Percentiles rank a stretch among this genome's conserved stretches.
These are phyloP conservation scores for Metridium senile DNA, from an alignment of 92 coral and sea anemone species.

Conservation along the genomic window DNA sequence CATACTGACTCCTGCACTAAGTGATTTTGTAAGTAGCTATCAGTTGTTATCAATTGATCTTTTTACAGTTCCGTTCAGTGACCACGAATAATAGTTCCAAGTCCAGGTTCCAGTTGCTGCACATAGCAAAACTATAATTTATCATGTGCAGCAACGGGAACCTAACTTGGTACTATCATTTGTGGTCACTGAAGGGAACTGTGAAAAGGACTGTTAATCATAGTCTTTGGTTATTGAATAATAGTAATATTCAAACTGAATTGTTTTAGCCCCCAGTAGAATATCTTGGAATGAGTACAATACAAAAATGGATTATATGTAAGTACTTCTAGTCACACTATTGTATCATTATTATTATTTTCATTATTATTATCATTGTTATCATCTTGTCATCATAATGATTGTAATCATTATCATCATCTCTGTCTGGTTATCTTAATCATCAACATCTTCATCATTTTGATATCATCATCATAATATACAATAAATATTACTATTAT, in stretches of 20 bases:
- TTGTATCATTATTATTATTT: not conserved
- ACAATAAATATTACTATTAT: not conserved
- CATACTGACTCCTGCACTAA: slow-evolving; percentile 80
- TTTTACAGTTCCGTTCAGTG: too few species aligned
- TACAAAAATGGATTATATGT: slow-evolving; percentile 94
- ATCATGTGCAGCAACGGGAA: too few species aligned
- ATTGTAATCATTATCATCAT: not conserved
- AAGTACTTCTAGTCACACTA: slow-evolving; percentile 31
- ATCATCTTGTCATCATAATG: not conserved
- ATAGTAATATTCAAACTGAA: not conserved
- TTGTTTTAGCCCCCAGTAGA: slow-evolving; percentile 77
- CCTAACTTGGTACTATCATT: too few species aligned
- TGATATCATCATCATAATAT: not conserved
- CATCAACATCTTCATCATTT: not conserved
- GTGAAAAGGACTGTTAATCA: too few species aligned
- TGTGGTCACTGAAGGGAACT: too few species aligned
- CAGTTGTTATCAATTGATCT: too few species aligned
- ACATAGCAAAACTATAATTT: too few species aligned
- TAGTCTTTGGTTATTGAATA: too few species aligned
- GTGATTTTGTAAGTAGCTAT: slow-evolving; percentile 75
- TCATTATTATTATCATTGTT: not conserved
- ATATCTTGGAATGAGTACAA: slow-evolving; percentile 74
- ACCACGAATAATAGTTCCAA: too few species aligned
- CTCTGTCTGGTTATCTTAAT: not conserved
- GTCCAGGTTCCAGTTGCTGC: too few species aligned